Percentiles rank a stretch among this genome's conserved stretches.
Conservation (phyloP, 2,797 vertebrate species). For the Acomys russatus region DNA sequence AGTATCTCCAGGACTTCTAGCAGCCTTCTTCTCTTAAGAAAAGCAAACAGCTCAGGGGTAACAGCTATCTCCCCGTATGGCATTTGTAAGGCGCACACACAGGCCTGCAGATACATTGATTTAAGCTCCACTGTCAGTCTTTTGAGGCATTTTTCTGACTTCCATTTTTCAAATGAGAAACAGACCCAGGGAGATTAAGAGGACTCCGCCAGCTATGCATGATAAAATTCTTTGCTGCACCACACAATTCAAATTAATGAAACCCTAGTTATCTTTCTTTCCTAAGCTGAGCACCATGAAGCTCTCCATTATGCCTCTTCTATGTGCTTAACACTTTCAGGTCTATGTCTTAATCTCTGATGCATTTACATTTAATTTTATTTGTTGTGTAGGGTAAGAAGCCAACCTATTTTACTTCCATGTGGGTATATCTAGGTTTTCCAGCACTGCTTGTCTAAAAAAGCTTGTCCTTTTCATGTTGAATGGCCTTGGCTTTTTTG, state of each 20-base stretch:
- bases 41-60: not conserved
- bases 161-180: not conserved
- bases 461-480: not conserved
- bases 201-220: not conserved
- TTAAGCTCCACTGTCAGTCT: not conserved
- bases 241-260: not conserved
- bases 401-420: not conserved
- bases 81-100: not conserved
- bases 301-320: not conserved
- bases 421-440: not conserved
- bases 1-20: not conserved
- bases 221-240: not conserved
- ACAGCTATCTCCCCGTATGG: not conserved
- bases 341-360: not conserved
- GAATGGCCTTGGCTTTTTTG: not conserved
- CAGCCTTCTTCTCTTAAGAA: not conserved
- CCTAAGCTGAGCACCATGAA: not conserved
- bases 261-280: not conserved
- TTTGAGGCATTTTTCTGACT: not conserved
- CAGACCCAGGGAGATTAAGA: not conserved
- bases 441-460: not conserved
- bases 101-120: not conserved
- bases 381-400: not conserved
- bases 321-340: not conserved
- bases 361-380: slow-evolving; percentile 10